A percentile compares a stretch with the other conserved stretches of the same genome.
Conservation (phyloP, 2,888 invertebrate species). For the Platycheirus albimanus region DNA sequence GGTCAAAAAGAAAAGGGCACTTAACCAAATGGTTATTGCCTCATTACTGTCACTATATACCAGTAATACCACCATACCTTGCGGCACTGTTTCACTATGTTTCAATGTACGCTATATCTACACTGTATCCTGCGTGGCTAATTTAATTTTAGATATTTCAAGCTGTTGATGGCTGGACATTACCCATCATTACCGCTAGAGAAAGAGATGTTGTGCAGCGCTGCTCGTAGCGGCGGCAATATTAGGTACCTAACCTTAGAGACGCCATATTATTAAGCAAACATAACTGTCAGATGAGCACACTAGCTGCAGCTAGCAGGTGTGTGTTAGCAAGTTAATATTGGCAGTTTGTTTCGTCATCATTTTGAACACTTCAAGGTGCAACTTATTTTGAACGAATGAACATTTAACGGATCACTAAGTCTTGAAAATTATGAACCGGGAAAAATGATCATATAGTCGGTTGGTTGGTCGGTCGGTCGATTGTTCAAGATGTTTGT, state of each 20-base stretch:
- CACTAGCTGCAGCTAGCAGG: neutral
- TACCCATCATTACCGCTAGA: constrained; percentile 54
- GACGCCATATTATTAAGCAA: constrained; percentile 64
- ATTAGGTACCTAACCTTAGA: constrained; percentile 8
- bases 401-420: constrained; percentile 56
- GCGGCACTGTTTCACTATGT: neutral
- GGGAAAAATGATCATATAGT: constrained; percentile 32
- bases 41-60: constrained; percentile 52
- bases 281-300: constrained; percentile 51
- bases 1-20: constrained; percentile 71
- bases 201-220: too few species aligned
- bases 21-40: constrained; percentile 67
- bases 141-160: constrained; percentile 66
- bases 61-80: constrained; percentile 9
- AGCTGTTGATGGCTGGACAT: constrained; percentile 58
- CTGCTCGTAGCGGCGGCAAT: neutral
- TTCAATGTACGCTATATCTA: neutral
- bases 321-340: too few species aligned
- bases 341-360: too few species aligned
- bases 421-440: constrained; percentile 33
- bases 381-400: constrained; percentile 31
- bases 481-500: too few species aligned
- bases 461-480: too few species aligned
- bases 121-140: constrained; percentile 7
- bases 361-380: constrained; percentile 26